Conservation (phyloP, 2,888 invertebrate species). For the Ametastegia equiseti region DNA sequence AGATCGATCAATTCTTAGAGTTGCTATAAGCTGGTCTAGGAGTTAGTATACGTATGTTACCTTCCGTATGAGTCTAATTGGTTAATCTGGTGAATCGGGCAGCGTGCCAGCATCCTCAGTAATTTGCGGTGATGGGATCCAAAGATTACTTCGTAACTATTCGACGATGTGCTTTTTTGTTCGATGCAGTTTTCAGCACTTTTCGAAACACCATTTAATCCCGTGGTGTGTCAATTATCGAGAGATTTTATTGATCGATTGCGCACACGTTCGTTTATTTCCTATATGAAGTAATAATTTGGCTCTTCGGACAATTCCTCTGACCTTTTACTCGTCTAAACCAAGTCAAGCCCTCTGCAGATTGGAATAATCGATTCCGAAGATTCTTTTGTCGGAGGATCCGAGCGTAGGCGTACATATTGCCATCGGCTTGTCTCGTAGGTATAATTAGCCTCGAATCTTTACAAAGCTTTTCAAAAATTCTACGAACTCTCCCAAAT, state of each 20-base stretch:
- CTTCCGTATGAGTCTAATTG: neutral
- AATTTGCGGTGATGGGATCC: neutral
- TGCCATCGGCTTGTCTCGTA: neutral
- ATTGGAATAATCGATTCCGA: neutral
- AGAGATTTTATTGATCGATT: too few relatives aligned
- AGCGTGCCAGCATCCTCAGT: neutral
- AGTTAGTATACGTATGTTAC: neutral
- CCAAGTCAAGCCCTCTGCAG: too few relatives aligned
- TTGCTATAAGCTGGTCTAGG: neutral
- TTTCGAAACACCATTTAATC: too few relatives aligned
- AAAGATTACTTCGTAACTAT: neutral
- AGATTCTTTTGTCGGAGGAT: neutral
- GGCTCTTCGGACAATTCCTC: too few relatives aligned
- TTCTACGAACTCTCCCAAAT: neutral
- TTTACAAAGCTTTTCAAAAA: neutral
- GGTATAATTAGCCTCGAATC: neutral
- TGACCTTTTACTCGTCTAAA: too few relatives aligned
- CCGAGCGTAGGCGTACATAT: neutral
- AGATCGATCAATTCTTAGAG: neutral
- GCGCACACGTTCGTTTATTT: too few relatives aligned
- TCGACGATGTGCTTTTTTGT: neutral
- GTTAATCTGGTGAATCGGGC: slow-evolving; percentile 17
- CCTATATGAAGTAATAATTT: too few relatives aligned
- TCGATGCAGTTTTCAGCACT: too few relatives aligned
- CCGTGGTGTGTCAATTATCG: too few relatives aligned